These are phyloP conservation scores for Laothoe populi DNA, from an alignment of 2,888 invertebrate genomes.

Conservation along the genomic window DNA sequence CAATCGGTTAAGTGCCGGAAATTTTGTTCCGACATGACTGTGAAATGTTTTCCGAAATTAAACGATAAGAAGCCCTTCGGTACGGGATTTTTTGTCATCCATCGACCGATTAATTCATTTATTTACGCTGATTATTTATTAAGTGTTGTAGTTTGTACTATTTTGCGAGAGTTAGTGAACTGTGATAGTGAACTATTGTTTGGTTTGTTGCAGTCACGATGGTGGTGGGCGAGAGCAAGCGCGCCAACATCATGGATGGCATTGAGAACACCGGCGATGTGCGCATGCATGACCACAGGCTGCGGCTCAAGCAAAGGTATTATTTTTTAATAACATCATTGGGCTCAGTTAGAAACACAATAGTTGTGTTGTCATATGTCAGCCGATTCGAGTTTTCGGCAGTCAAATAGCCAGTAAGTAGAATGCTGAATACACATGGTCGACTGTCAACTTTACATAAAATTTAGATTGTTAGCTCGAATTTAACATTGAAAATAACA, in stretches of 20 bases:
- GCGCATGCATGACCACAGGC: slow-evolving; percentile 94
- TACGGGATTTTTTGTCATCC: neutral
- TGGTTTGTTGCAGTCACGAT: slow-evolving; percentile 85
- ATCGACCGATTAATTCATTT: neutral
- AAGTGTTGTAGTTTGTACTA: neutral
- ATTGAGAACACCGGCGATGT: slow-evolving; percentile 95
- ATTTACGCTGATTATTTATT: neutral
- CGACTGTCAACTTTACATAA: too few relatives aligned
- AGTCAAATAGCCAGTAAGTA: too few relatives aligned
- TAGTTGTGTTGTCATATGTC: too few relatives aligned
- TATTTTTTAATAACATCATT: neutral
- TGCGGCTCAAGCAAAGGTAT: slow-evolving; percentile 94
- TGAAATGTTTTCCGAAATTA: slow-evolving; percentile 60
- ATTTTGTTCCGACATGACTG: slow-evolving; percentile 54
- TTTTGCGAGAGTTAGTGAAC: slow-evolving; percentile 17
- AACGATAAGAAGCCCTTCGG: slow-evolving; percentile 10
- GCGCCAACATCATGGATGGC: slow-evolving; percentile 95
- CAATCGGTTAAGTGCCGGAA: slow-evolving; percentile 54
- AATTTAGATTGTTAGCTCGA: too few relatives aligned
- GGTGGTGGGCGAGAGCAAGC: slow-evolving; percentile 91
- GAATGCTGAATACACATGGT: too few relatives aligned
- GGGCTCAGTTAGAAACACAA: neutral
- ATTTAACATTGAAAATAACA: too few relatives aligned
- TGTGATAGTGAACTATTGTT: slow-evolving; percentile 38
- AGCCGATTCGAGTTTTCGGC: too few relatives aligned